phyloP scores from a whole-genome alignment of 2,797 vertebrate species.

The Sternotherus odoratus region DNA sequence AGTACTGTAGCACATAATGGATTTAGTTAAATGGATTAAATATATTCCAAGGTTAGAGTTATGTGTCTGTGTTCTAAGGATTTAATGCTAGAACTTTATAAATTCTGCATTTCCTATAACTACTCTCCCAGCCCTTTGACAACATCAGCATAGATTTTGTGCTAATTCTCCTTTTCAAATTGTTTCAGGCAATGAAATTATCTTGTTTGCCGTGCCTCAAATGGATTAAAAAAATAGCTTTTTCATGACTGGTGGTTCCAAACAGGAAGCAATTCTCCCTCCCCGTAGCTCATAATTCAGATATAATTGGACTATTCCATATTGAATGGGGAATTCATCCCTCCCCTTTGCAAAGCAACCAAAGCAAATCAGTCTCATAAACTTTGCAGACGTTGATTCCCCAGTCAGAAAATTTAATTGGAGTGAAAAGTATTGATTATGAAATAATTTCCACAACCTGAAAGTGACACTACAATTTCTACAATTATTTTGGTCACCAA shows the following conservation, averaged over 20 bases:
- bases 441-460: neutral
- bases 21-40: neutral
- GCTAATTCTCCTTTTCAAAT: neutral
- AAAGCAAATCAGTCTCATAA: neutral
- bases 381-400: accelerated
- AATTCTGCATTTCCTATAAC: neutral
- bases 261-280: neutral
- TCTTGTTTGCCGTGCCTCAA: neutral
- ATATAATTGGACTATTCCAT: neutral
- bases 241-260: neutral
- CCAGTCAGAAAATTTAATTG: accelerated
- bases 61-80: neutral
- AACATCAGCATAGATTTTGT: accelerated
- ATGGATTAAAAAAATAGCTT: neutral
- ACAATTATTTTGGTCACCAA: accelerated
- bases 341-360: neutral
- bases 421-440: accelerated
- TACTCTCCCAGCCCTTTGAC: neutral
- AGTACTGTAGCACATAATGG: neutral
- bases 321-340: neutral
- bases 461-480: accelerated
- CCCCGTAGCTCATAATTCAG: neutral
- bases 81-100: neutral
- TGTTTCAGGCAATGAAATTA: neutral
- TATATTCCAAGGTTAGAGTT: neutral